phyloP scores from a whole-genome alignment of 2,888 invertebrate genomes.

The Pseudococcus longispinus region DNA sequence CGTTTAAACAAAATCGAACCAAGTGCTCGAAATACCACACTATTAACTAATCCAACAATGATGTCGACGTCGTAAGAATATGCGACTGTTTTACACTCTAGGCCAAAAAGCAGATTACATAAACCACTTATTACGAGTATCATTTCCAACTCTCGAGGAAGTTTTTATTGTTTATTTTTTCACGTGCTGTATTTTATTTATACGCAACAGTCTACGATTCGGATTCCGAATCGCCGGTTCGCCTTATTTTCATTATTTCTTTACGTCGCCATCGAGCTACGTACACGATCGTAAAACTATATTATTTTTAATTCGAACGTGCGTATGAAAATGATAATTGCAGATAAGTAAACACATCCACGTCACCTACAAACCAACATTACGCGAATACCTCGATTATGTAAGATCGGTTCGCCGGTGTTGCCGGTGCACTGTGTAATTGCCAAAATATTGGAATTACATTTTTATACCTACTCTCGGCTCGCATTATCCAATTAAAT shows the following conservation, averaged over 20 bases:
- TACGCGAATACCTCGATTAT: background rate
- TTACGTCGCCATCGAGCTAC: background rate
- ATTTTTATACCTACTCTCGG: background rate
- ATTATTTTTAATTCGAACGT: background rate
- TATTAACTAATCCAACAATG: background rate
- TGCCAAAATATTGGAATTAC: background rate
- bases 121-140: background rate
- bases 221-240: background rate
- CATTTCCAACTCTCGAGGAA: background rate
- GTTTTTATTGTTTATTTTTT: conserved; percentile 16
- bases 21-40: background rate
- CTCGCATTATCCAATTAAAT: background rate
- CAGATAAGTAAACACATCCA: background rate
- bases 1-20: background rate
- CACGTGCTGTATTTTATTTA: background rate
- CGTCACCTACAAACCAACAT: background rate
- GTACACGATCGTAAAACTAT: background rate
- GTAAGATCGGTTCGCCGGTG: background rate
- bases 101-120: background rate
- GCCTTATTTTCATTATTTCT: background rate
- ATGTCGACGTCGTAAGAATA: background rate
- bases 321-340: conserved; percentile 9
- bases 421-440: background rate
- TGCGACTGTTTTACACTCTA: background rate
- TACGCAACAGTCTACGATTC: background rate